Percentiles rank a stretch among this genome's conserved stretches.
Conservation (phyloP, 1,140 invertebrate genomes). For the Heliconius himera region DNA sequence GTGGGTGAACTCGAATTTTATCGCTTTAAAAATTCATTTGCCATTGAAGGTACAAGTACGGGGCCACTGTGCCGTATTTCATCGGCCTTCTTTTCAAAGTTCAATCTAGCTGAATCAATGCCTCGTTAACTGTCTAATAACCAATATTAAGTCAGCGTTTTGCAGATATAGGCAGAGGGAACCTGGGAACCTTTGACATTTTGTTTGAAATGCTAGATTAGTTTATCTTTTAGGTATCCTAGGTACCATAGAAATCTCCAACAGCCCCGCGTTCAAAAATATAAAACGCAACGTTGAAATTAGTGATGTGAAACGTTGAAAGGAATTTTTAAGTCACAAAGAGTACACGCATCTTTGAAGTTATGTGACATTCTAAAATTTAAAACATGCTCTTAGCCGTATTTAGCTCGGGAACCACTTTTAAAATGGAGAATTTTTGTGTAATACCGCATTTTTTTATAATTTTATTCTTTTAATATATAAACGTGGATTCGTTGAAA, state of each 20-base stretch:
- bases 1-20: constrained; percentile 31
- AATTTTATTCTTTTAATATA: background rate
- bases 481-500: background rate
- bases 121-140: background rate
- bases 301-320: constrained; percentile 8
- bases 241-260: constrained; percentile 4
- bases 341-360: constrained; percentile 22
- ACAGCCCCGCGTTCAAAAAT: background rate
- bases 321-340: constrained; percentile 26
- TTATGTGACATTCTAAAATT: constrained; percentile 22
- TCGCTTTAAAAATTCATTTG: constrained; percentile 36
- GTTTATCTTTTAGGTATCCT: background rate
- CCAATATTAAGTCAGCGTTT: background rate
- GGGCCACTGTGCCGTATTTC: constrained; percentile 18
- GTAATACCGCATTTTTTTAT: background rate
- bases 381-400: constrained; percentile 17
- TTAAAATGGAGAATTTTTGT: background rate
- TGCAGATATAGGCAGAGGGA: too few relatives aligned
- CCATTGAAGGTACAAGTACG: constrained; percentile 26
- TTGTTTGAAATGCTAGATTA: background rate
- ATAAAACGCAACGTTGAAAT: background rate
- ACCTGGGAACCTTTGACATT: too few relatives aligned
- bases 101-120: constrained; percentile 16
- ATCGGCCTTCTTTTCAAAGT: constrained; percentile 15
- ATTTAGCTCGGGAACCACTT: background rate